phyloP scores from a whole-genome alignment of 2,888 invertebrate genomes.

The Cantharis flavilabris region DNA sequence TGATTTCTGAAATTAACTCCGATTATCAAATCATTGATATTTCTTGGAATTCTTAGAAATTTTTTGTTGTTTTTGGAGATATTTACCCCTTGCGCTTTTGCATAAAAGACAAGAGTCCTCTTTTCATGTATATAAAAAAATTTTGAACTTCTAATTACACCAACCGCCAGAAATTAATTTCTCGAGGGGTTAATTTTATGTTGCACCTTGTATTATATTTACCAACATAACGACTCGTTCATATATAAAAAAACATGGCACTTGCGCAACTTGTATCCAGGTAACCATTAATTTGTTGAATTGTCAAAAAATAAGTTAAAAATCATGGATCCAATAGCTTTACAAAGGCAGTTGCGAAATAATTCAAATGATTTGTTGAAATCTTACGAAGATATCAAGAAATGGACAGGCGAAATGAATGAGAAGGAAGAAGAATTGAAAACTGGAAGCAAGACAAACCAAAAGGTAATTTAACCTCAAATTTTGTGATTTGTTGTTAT shows the following conservation, averaged over 20 bases:
- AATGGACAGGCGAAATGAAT: constrained; percentile 76
- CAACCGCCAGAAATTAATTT: too few relatives aligned
- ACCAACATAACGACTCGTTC: too few relatives aligned
- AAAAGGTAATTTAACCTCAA: constrained; percentile 45
- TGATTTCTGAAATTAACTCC: too few relatives aligned
- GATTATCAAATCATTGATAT: too few relatives aligned
- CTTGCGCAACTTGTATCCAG: not conserved
- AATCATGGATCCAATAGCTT: constrained; percentile 62
- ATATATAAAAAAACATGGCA: too few relatives aligned
- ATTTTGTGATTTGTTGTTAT: not conserved
- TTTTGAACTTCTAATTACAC: too few relatives aligned
- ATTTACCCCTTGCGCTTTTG: too few relatives aligned
- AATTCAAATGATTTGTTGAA: constrained; percentile 72
- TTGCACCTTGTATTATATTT: not conserved
- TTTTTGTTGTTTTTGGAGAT: too few relatives aligned
- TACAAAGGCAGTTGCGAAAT: constrained; percentile 74
- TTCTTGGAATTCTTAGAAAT: too few relatives aligned
- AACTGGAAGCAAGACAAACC: constrained; percentile 41
- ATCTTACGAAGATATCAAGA: constrained; percentile 72
- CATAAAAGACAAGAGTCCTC: too few relatives aligned
- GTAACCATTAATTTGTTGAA: not conserved
- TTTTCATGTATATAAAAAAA: too few relatives aligned
- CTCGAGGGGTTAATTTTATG: too few relatives aligned
- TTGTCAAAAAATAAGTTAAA: not conserved
- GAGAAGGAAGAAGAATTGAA: constrained; percentile 60